Conservation (phyloP, 2,113 vertebrate species). For the Tricholaema leucomelas region DNA sequence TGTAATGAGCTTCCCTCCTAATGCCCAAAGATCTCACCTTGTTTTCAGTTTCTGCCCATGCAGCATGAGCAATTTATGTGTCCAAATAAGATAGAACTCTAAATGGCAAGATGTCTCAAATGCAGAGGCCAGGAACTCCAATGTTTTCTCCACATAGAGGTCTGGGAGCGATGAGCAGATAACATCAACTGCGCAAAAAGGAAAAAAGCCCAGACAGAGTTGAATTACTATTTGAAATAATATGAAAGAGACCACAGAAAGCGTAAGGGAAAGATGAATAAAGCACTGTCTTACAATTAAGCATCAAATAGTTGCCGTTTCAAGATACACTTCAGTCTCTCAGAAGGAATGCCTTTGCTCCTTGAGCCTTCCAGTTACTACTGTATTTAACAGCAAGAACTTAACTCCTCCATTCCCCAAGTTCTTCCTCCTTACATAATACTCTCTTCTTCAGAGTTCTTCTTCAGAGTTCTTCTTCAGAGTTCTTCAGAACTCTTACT, state of each 20-base stretch:
- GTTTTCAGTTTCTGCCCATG: slow-evolving; percentile 92
- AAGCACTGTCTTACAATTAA: neutral
- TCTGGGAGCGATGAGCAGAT: slow-evolving; percentile 88
- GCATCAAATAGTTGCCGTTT: neutral
- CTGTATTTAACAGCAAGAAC: neutral
- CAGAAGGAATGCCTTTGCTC: neutral
- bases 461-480: no score
- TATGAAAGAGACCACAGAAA: neutral
- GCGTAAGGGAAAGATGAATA: neutral
- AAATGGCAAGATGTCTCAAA: slow-evolving; percentile 89
- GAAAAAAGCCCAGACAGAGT: neutral
- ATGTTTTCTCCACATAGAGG: slow-evolving; percentile 88
- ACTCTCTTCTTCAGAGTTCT: neutral
- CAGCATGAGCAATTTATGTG: slow-evolving; percentile 85
- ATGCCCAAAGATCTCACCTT: slow-evolving; percentile 71
- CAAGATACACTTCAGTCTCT: neutral
- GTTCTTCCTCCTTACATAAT: neutral
- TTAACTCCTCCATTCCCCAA: neutral
- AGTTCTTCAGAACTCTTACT: neutral
- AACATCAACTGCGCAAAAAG: slow-evolving; percentile 77
- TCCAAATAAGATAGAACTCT: slow-evolving; percentile 94
- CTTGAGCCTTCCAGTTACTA: neutral
- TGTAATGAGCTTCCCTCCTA: no score
- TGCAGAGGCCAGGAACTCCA: slow-evolving; percentile 85
- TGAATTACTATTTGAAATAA: neutral